Percentiles rank a stretch among this genome's conserved stretches.
phyloP scores from a whole-genome alignment of 2,113 vertebrate species.

The Carlito syrichta region DNA sequence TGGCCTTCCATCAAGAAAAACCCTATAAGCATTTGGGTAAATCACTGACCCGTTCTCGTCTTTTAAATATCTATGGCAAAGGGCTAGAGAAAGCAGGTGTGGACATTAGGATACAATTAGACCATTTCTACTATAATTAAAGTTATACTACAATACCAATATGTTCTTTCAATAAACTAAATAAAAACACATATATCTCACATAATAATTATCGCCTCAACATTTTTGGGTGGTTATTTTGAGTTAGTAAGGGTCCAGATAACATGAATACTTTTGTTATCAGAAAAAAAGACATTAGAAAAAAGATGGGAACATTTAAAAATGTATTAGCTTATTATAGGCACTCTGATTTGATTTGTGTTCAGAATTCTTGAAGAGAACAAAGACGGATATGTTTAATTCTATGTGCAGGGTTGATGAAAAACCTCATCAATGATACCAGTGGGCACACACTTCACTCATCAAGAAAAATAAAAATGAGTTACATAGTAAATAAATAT shows the following conservation, averaged over 20 bases:
- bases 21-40: not conserved
- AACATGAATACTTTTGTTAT: not conserved
- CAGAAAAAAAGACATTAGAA: not conserved
- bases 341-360: not conserved
- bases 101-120: not conserved
- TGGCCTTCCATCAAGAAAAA: not conserved
- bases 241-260: not conserved
- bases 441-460: not conserved
- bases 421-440: not conserved
- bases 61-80: not conserved
- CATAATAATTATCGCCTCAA: not conserved
- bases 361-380: not conserved
- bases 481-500: not conserved
- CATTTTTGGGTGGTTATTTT: not conserved
- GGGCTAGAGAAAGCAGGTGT: not conserved
- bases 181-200: not conserved
- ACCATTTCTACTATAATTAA: not conserved
- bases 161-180: not conserved
- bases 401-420: not conserved
- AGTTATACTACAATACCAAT: no score
- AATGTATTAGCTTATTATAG: not conserved
- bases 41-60: not conserved
- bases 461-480: not conserved
- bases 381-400: not conserved
- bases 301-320: not conserved